Evolutionary conservation across 2,888 invertebrate species (phyloP).

Genomic region (Latheticus oryzae): DNA sequence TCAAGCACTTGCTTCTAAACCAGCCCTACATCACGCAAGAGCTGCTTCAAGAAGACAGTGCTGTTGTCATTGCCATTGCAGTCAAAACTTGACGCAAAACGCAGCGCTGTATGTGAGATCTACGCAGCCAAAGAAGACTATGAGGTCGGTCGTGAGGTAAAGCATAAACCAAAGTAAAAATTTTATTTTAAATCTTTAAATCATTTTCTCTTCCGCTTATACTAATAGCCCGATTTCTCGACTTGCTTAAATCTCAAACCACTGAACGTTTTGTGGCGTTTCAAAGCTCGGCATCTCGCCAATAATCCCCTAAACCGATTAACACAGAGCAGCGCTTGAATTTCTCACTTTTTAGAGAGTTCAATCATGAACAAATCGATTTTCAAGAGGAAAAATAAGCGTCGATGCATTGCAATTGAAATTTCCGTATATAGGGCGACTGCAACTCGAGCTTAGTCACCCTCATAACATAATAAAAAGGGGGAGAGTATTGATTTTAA

Average conservation of each 20-base stretch:
- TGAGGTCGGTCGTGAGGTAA: slow-evolving; percentile 77
- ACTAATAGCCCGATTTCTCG: too few species aligned
- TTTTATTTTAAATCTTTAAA: slow-evolving; percentile 5
- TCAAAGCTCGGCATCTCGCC: background rate
- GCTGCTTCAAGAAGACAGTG: slow-evolving; percentile 50
- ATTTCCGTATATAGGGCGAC: slow-evolving; percentile 9
- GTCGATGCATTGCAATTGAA: slow-evolving; percentile 5
- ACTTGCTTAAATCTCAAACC: too few species aligned
- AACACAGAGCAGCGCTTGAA: slow-evolving; percentile 18
- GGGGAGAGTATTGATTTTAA: slow-evolving; percentile 38
- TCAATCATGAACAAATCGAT: slow-evolving; percentile 3
- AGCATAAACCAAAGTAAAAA: background rate
- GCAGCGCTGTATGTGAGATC: slow-evolving; percentile 58
- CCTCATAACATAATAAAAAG: slow-evolving; percentile 16
- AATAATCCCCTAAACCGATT: slow-evolving; percentile 43
- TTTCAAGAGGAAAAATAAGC: slow-evolving; percentile 6
- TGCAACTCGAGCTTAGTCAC: slow-evolving; percentile 28
- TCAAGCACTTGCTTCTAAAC: slow-evolving; percentile 60
- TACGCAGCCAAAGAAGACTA: slow-evolving; percentile 63
- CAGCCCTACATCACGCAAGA: slow-evolving; percentile 42
- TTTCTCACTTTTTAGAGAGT: slow-evolving; percentile 2
- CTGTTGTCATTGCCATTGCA: slow-evolving; percentile 67
- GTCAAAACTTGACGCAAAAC: slow-evolving; percentile 64
- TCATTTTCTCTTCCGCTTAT: slow-evolving; percentile 1
- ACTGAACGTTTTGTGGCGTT: too few species aligned